Base-by-base conservation (phyloP, 1,140 invertebrate species). In the Orchestia grillus region DNA sequence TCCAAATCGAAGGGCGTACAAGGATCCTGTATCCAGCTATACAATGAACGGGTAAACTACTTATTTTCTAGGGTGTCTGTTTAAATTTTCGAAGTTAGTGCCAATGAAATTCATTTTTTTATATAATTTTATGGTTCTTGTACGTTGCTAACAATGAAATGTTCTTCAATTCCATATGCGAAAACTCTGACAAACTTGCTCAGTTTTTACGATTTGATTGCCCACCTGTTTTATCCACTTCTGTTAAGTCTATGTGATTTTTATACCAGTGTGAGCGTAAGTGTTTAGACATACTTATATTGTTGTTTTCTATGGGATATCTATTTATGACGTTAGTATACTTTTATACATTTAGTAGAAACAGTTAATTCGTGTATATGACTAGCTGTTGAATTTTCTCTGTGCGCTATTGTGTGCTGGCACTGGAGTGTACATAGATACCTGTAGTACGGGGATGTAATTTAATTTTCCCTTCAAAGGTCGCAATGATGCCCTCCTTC, bases 201-300 rank as follows among this genome's bases (percentile, higher is more conserved):
- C 62, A 3, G 11, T 77, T 77, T 3, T 77, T 36, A 77, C 28
- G 11, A 36, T 36, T 77, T 77, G 62, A 77, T 77, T 77, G 28
- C 62, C 62, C 62, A 77, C 62, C 11, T 77, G 62, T 77, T 90
- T 90, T 90, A 42, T 90, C 41, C 43, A 90, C 88, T 90, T 44
- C 3, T 90, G 88, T 90, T 90, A 90, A 90, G n/a, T 90, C 88
- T 90, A 90, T 90, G 88, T 90, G 88, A 90, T 90, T 90, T 90
- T 90, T 90, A 90, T 90, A 90, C 43, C 15, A 19, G 88, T 90
- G 43, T 42, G 88, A 90, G 43, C 88, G 43, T 90, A 42, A 11
- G 4, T 90, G 41, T 90, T 90, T 42, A 44, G 43, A 11, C n/a
- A 42, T 8, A 77, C 62, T 42, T n/a, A n/a, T 87, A 87, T n/a